Base-by-base conservation (phyloP, 2,797 vertebrate genomes). In the Adelosebastes latens region DNA sequence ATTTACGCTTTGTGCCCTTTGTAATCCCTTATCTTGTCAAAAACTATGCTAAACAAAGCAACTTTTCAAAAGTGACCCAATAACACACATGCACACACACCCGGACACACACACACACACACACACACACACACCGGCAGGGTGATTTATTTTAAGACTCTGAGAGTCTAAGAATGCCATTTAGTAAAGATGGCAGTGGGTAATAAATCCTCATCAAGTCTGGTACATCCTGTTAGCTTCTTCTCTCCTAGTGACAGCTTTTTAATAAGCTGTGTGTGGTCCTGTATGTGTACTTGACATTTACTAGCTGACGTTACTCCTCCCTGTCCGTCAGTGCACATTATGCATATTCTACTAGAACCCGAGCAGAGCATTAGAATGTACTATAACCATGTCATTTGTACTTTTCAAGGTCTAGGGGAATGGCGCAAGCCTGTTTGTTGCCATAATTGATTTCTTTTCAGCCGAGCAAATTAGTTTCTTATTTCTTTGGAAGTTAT, bases 161-260 rank as follows among this genome's bases (percentile, higher is more conserved):
- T 0, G 65, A 78, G 87, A 80, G 90, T 94, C 88, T 88, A 94
- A 94, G 94, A 94, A 92, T 95, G 94, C 93, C 92, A 95, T 95
- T 96, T 94, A 95, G 92, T 92, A 91, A 92, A 92, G 92, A 90
- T 95, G 94, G 91, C 95, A 95, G 92, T 75, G 87, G 94, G 95
- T 95, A 95, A 95, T 95, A 96, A 95, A 95, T 96, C 94, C 94
- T 95, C 95, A 95, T 96, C 94, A 95, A 93, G 92, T 92, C 92
- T 86, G 91, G 91, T 93, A 92, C 91, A 94, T 95, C 95, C 92
- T 91, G 93, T 94, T 94, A 94, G 93, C 92, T 90, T 93, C 93
- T 85, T 81, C 90, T 91, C 93, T 89, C 83, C 85, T 85, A 29
- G 83, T 93, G 94, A 94, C 93, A 94, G 93, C 89, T 94, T 94